phyloP scores from a whole-genome alignment of 2,797 vertebrate genomes.

The Mastacembelus armatus region DNA sequence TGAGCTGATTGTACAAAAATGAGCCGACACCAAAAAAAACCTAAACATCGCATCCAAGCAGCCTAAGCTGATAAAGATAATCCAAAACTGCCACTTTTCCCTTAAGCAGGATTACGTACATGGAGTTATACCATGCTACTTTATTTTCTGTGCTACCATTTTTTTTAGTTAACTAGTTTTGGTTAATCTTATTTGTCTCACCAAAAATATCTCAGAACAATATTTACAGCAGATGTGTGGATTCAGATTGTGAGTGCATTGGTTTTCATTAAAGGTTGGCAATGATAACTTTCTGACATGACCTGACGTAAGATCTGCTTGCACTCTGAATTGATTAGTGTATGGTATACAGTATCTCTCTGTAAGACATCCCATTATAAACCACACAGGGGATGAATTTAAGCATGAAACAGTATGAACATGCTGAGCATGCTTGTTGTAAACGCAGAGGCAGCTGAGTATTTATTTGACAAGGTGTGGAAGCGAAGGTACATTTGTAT shows the following conservation, averaged over 20 bases:
- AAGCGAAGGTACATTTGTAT: constrained; percentile 58
- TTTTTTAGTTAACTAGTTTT: constrained; percentile 4
- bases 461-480: constrained; percentile 51
- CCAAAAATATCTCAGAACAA: no score
- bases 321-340: constrained; percentile 39
- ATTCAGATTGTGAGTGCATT: constrained; percentile 24
- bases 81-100: neutral
- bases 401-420: constrained; percentile 26
- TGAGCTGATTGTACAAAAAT: constrained; percentile 14
- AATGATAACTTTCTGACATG: constrained; percentile 33
- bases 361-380: constrained; percentile 43
- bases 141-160: neutral
- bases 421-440: constrained; percentile 47
- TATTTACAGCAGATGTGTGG: neutral
- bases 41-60: neutral
- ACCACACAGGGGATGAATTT: constrained; percentile 23
- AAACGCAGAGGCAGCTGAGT: constrained; percentile 31
- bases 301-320: constrained; percentile 38
- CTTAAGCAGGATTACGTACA: constrained; percentile 1
- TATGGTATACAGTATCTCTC: constrained; percentile 18
- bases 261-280: constrained; percentile 29
- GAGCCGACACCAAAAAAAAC: neutral
- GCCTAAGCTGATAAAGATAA: constrained; percentile 2
- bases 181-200: no score
- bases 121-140: neutral